A percentile compares a stretch with the other conserved stretches of the same genome.
phyloP scores from a whole-genome alignment of 35 echinoderm and acorn worm species.

The Chiridota heheva region DNA sequence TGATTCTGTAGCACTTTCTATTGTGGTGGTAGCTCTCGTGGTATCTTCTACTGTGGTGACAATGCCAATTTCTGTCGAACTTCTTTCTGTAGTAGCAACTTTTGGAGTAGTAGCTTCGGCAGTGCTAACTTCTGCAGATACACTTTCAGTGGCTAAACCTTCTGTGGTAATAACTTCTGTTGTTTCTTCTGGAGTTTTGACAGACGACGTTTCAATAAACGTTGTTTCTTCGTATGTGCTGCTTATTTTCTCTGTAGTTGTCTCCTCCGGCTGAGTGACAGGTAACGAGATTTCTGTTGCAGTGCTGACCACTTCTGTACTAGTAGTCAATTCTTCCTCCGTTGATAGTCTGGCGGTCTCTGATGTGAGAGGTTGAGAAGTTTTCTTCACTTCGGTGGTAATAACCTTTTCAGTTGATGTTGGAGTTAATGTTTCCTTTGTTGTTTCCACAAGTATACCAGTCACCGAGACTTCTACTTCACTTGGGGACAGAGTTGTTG shows the following conservation, averaged over 20 bases:
- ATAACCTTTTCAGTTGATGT: not conserved
- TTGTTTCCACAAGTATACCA: not conserved
- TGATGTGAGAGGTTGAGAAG: not conserved
- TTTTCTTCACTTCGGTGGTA: not conserved
- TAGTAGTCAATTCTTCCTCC: too few species aligned
- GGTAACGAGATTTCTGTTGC: too few species aligned
- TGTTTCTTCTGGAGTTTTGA: not conserved
- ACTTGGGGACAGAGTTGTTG: not conserved
- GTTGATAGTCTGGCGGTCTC: not conserved
- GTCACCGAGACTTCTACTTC: not conserved
- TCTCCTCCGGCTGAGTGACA: not conserved
- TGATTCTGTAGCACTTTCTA: not conserved
- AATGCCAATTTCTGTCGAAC: not conserved
- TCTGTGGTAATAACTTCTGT: not conserved
- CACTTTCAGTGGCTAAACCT: not conserved
- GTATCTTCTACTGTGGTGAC: not conserved
- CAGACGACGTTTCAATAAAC: not conserved
- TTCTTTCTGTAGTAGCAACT: not conserved
- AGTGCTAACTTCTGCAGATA: not conserved
- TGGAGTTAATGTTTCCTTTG: not conserved
- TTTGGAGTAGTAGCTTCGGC: not conserved
- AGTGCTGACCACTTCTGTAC: too few species aligned
- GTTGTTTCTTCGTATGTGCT: not conserved
- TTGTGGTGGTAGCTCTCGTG: slow-evolving; percentile 1
- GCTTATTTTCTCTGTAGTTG: not conserved